These are phyloP conservation scores for Pelecanoides urinatrix DNA, from an alignment of 2,113 vertebrate genomes.

Conservation along the genomic window DNA sequence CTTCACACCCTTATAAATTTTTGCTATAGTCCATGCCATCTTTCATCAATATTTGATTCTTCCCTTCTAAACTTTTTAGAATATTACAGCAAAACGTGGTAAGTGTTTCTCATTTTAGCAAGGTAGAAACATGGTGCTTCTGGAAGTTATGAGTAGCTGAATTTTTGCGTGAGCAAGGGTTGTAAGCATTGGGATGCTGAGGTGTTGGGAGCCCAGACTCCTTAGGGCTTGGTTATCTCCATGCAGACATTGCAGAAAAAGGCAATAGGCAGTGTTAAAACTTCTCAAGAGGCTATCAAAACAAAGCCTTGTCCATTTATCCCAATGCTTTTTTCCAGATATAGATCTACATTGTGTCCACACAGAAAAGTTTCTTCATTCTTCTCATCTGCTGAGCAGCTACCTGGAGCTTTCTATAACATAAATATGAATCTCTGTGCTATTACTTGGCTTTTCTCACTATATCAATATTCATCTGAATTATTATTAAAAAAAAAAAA, in stretches of 20 bases:
- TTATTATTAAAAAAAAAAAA: neutral
- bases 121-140: neutral
- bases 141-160: neutral
- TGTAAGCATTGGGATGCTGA: neutral
- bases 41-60: neutral
- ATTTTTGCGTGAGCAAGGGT: neutral
- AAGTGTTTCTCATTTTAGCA: neutral
- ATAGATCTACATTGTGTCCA: neutral
- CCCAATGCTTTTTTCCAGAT: neutral
- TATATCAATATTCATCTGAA: neutral
- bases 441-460: neutral
- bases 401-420: neutral
- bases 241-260: neutral
- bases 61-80: neutral
- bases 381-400: neutral
- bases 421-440: neutral
- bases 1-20: neutral
- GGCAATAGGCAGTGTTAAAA: neutral
- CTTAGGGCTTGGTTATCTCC: neutral
- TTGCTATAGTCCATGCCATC: neutral
- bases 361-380: neutral
- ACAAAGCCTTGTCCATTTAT: neutral
- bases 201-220: neutral
- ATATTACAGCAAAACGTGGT: neutral
- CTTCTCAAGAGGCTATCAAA: neutral